Evolutionary conservation across 2,797 vertebrate genomes (phyloP), one percentile per base, ranked within the genome.

Genomic region (Notolepis coatsorum): DNA sequence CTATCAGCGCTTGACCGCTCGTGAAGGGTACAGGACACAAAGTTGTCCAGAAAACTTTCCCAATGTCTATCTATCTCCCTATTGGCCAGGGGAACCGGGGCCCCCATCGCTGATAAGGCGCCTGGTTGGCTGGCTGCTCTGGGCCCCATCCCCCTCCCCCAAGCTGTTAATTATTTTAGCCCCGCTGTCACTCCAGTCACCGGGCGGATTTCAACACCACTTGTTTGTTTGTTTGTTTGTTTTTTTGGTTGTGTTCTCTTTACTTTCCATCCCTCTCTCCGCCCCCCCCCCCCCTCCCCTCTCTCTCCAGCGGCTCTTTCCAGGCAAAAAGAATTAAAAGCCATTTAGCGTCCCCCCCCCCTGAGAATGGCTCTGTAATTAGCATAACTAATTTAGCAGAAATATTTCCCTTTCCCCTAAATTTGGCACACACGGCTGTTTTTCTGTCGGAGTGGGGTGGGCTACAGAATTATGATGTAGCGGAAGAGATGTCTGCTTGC

Each of bases 301-400:
- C 84, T 60, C 64, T 77, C 81, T 87, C 86, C 80, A 74, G 74
- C 69, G 54, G 87, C 84, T 89, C 88, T 86, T 88, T 88, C 83
- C 84, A 90, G 79, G 88, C 88, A 49, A 85, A 88, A 88, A 79
- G 80, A 91, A 93, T 93, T 92, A 91, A 92, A 92, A 91, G 89
- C 87, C 85, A 90, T 93, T 93, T 91, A 92, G 86, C 65, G 68
- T 75, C 56, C 80, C 76, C 81, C 82, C 89, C 83, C 83, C 84
- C 75, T 46, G 88, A 92, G 91, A 92, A 73, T 80, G 72, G 82
- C 80, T 77, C 85, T 88, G 90, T 90, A 92, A 94, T 94, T 92
- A 92, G 87, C 91, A 92, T 90, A 89, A 91, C 90, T 92, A 93
- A 94, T 93, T 93, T 89, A 93, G 89, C 87, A 87, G 88, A 93